Evolutionary conservation across 2,888 invertebrate species (phyloP), one percentile per base, ranked within the genome.

Genomic region (Phyllotreta striolata): DNA sequence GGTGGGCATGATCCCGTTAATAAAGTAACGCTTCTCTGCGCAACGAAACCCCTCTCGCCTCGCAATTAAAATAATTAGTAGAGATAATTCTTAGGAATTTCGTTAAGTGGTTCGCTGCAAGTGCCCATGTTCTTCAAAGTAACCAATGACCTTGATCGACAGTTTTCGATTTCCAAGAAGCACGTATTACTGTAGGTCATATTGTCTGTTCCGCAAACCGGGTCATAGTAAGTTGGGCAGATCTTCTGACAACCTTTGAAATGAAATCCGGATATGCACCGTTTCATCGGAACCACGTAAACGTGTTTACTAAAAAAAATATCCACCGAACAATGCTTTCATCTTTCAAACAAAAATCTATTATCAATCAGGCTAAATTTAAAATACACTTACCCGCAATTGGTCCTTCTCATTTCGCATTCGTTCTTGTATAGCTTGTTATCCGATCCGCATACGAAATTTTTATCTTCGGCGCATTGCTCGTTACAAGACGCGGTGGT

Each of bases 111-210:
- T 70, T 92, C 90, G 54, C 93, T 90, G 82, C 95, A 95, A 14
- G 93, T 90, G 51, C 95, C 95, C 77, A 92, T 87, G 76, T 93
- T 89, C 77, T 90, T 90, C 79, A 92, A 85, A 70, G 88, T 85
- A 49, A 95, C 92, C 72, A 90, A 81, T 74, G 90, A 89, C 79
- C 92, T 87, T 72, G 93, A 91, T 76, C 93, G 87, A 79, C 95
- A 96, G 75, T 93, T 95, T 82, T 96, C 95, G 82, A 95, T 91
- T 78, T 93, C 91, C 74, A 96, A 83, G 85, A 95, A 93, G 81
- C 96, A 96, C 72, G 91, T 91, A 83, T 96, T 96, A 77, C 95
- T 92, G 86, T 96, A 96, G 0, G 96, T 96, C 85, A 91, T 93
- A 66, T 88, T 88, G 78, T 96, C 96, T 1, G 91, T 92, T n/a